These are phyloP conservation scores for Coracopsis vasa DNA, from an alignment of 2,113 vertebrate species.

Conservation along the genomic window DNA sequence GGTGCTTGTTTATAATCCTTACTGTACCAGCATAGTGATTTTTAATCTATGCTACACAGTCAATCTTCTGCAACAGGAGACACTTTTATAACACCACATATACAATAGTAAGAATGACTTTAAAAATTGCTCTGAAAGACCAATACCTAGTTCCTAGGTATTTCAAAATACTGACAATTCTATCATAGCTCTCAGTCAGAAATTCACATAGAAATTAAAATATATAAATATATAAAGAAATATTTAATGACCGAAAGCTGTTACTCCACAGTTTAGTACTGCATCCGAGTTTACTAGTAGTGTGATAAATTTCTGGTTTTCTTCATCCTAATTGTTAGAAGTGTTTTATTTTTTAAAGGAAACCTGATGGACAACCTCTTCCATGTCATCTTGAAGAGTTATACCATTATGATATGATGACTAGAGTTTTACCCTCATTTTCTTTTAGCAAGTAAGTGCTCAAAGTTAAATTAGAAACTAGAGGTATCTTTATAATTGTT, in stretches of 20 bases:
- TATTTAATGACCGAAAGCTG: neutral
- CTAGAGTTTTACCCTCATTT: neutral
- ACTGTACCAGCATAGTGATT: neutral
- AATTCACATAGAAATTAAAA: neutral
- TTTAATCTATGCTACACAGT: neutral
- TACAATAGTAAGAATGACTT: neutral
- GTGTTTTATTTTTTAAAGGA: neutral
- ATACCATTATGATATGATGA: neutral
- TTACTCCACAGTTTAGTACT: neutral
- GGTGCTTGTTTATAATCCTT: neutral
- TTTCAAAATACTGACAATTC: neutral
- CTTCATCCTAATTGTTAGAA: neutral
- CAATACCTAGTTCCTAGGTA: fast-evolving
- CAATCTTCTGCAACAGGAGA: neutral
- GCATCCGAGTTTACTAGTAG: neutral
- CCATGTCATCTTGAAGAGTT: neutral
- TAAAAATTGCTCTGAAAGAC: neutral
- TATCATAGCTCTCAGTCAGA: neutral
- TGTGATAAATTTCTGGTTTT: neutral
- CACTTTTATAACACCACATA: neutral
- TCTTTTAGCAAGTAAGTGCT: neutral
- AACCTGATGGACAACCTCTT: neutral
- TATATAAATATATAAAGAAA: neutral
- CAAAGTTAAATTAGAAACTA: neutral
- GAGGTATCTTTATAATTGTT: neutral